Evolutionary conservation across 2,113 vertebrate species (phyloP), one percentile per base, ranked within the genome.

Genomic region (Mirza zaza): DNA sequence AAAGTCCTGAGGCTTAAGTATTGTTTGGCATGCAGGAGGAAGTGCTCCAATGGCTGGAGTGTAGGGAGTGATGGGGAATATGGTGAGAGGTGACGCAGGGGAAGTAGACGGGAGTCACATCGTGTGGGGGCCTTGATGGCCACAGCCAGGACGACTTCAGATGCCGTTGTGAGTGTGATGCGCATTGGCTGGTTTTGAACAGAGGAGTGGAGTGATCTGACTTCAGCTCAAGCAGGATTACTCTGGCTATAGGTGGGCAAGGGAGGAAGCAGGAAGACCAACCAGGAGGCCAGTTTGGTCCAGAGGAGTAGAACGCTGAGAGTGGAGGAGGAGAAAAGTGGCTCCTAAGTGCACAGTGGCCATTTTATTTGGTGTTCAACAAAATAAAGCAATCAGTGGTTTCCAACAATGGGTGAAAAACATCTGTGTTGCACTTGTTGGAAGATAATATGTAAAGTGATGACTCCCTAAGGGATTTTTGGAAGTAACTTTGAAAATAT

Each of bases 401-500:
- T 92, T 94, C 63, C 23, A 73, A 32, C 34, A 80, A 10, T 77
- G 25, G 25, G 42, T 50, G 29, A 32, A 67, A 80, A 92, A 23
- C 50, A 55, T n/a, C 48, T 94, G 57, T 92, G 23, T 52, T 79
- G 25, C 55, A 12, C 12, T 91, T 75, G 23, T 81, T 81, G 29
- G 14, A 81, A 89, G 70, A 71, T 23, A 76, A n/a, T 45, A 82
- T 77, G 32, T 32, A 70, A 76, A 71, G 63, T 18, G 8, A 79
- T 88, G 39, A 17, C 27, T 80, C 88, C 91, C 45, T 73, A n/a
- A 61, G 39, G 55, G 39, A 34, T 75, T 91, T 88, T 88, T 42
- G 79, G 91, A 68, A 61, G 70, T 79, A 29, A 73, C n/a, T 94
- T 95, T 93, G 76, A 68, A 77, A 79, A 75, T 91, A 67, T 59